Evolutionary conservation across 2,888 invertebrate genomes (phyloP).

Genomic region (Boloria selene): DNA sequence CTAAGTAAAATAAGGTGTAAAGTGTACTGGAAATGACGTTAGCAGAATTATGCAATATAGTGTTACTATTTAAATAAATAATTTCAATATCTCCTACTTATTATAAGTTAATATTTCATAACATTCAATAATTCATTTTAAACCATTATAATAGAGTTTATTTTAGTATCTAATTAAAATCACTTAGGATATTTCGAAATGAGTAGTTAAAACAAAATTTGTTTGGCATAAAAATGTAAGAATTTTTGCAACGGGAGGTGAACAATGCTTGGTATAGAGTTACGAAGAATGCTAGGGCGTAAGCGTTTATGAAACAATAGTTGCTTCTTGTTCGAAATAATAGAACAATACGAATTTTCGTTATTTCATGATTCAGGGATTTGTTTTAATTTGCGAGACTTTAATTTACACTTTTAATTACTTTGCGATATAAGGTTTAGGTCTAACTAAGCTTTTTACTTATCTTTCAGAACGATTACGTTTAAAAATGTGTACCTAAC

Average conservation of each 20-base stretch:
- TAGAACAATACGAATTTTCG: slow-evolving; percentile 23
- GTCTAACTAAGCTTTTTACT: slow-evolving; percentile 1
- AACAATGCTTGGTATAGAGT: slow-evolving; percentile 34
- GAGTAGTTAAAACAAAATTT: slow-evolving; percentile 19
- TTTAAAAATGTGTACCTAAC: not conserved
- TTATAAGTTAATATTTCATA: slow-evolving; percentile 4
- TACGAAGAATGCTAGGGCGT: slow-evolving; percentile 30
- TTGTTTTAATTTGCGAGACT: slow-evolving; percentile 18
- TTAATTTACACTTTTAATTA: slow-evolving; percentile 19
- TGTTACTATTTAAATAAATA: slow-evolving; percentile 34
- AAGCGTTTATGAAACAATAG: slow-evolving; percentile 29
- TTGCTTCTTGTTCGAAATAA: slow-evolving; percentile 24
- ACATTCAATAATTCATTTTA: slow-evolving; percentile 14
- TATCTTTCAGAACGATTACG: not conserved
- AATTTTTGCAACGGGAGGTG: slow-evolving; percentile 48
- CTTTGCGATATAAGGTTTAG: slow-evolving; percentile 15
- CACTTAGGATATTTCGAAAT: not conserved
- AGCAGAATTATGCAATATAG: slow-evolving; percentile 34
- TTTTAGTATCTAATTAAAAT: not conserved
- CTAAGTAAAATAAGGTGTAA: slow-evolving; percentile 33
- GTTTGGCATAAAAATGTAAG: slow-evolving; percentile 42
- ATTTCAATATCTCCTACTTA: not conserved
- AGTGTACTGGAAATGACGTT: slow-evolving; percentile 37
- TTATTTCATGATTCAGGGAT: slow-evolving; percentile 21
- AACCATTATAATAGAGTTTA: not conserved